A percentile compares a stretch with the other conserved stretches of the same genome.
These are phyloP conservation scores for Pandemis cinnamomeana DNA, from an alignment of 2,888 invertebrate genomes.

Conservation along the genomic window DNA sequence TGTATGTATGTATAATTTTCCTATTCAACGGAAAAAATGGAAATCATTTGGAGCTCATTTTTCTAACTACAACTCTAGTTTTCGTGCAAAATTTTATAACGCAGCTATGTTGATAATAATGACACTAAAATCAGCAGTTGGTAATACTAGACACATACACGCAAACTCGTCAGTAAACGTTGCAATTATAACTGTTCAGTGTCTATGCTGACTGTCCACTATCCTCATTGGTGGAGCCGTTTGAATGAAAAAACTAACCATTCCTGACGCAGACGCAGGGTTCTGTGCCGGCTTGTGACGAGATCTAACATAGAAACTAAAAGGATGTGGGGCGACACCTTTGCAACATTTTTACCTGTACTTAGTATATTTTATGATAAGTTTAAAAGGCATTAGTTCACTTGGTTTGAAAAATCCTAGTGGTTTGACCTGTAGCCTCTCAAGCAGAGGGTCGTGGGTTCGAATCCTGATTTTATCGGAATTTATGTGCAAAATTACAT, in stretches of 20 bases:
- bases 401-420: too few species aligned
- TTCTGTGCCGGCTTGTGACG: constrained; percentile 28
- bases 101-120: background rate
- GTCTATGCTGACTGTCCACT: constrained; percentile 34
- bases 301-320: constrained; percentile 28
- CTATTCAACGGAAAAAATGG: too few species aligned
- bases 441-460: too few species aligned
- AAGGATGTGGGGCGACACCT: constrained; percentile 10
- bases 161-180: constrained; percentile 19
- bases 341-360: too few species aligned
- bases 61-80: background rate
- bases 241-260: constrained; percentile 37
- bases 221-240: constrained; percentile 29
- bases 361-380: too few species aligned
- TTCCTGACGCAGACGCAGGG: constrained; percentile 16
- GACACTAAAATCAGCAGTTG: background rate
- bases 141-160: constrained; percentile 13
- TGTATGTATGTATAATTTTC: too few species aligned
- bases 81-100: background rate
- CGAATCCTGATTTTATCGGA: too few species aligned
- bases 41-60: background rate
- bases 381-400: too few species aligned
- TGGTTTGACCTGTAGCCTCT: too few species aligned
- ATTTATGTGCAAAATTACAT: too few species aligned
- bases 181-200: constrained; percentile 44